A percentile compares a stretch with the other conserved stretches of the same genome.
These are phyloP conservation scores for Argopecten irradians DNA, from an alignment of 1,140 invertebrate species.

Conservation along the genomic window DNA sequence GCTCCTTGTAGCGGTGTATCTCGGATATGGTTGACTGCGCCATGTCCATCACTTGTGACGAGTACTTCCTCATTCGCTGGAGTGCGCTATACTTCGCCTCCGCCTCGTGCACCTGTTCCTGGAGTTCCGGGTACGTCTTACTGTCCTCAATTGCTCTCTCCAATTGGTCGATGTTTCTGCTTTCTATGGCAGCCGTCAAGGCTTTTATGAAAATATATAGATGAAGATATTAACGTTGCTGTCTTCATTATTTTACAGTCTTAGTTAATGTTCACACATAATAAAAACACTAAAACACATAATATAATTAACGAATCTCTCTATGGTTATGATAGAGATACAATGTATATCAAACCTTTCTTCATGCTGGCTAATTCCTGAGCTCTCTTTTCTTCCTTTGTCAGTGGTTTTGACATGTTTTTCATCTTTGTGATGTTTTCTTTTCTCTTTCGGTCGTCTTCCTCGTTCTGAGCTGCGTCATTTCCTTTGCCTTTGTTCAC, in stretches of 20 bases:
- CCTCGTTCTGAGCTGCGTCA: not conserved
- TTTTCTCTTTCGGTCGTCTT: not conserved
- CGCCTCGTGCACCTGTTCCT: constrained; percentile 43
- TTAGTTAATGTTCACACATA: not conserved
- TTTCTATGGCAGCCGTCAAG: constrained; percentile 36
- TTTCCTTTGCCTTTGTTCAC: constrained; percentile 23
- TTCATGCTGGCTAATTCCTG: not conserved
- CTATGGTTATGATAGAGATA: no score
- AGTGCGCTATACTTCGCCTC: constrained; percentile 43
- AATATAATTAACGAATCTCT: no score
- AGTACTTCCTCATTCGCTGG: constrained; percentile 48
- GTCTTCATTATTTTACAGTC: not conserved
- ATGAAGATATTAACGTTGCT: not conserved
- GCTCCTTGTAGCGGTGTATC: not conserved
- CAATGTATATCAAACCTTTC: not conserved
- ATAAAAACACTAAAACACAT: not conserved
- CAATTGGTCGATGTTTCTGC: constrained; percentile 36
- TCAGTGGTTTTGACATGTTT: not conserved
- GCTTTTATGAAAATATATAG: not conserved
- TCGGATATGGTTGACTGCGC: not conserved
- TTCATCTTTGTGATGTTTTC: not conserved
- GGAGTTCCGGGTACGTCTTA: constrained; percentile 31
- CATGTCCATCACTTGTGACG: constrained; percentile 36
- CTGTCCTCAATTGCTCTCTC: constrained; percentile 45
- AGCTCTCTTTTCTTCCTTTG: not conserved